Conservation (phyloP, 2,113 vertebrate species). For the Rhea pennata region DNA sequence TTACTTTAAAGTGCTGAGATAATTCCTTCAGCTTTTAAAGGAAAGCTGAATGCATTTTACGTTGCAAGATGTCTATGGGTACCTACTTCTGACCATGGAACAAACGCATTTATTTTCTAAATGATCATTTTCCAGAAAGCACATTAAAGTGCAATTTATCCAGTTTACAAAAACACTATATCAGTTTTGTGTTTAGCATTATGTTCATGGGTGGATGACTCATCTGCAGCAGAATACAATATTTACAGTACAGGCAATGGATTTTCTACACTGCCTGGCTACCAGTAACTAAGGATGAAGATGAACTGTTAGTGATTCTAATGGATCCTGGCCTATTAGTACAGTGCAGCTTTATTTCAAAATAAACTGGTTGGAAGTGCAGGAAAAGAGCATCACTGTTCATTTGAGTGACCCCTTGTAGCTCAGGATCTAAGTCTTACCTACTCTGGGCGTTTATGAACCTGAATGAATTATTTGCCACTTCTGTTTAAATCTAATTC, state of each 20-base stretch:
- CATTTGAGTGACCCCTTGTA: constrained; percentile 10
- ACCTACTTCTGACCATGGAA: not conserved
- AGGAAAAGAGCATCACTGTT: not conserved
- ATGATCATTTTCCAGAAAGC: constrained; percentile 19
- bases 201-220: not conserved
- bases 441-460: constrained; percentile 9
- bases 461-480: constrained; percentile 10
- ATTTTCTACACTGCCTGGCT: constrained; percentile 9
- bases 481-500: not conserved
- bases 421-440: not conserved
- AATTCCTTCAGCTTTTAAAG: not conserved
- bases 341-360: not conserved
- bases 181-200: constrained; percentile 24
- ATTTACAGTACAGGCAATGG: not conserved
- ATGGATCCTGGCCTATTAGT: not conserved
- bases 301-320: constrained; percentile 12
- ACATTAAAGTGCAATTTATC: constrained; percentile 24
- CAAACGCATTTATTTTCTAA: not conserved
- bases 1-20: not conserved
- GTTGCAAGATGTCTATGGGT: not conserved
- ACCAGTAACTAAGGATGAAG: constrained; percentile 15
- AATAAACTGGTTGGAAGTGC: not conserved
- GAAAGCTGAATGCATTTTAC: not conserved
- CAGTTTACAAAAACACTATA: not conserved
- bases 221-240: not conserved